Conservation (phyloP, 1,140 invertebrate species). For the Mercenaria mercenaria region DNA sequence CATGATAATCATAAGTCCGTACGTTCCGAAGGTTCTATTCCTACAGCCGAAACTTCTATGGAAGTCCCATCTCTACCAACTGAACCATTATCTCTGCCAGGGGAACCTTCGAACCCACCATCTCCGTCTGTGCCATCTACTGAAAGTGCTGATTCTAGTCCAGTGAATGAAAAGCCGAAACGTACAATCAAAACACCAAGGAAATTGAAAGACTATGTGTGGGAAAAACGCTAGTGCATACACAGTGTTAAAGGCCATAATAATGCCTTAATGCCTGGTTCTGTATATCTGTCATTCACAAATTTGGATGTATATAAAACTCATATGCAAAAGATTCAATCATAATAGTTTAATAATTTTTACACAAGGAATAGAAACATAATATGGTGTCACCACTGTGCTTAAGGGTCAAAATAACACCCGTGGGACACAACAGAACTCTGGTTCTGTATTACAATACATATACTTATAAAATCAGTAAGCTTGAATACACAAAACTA, state of each 20-base stretch:
- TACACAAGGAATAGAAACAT: too few species aligned
- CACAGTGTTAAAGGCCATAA: slow-evolving; percentile 14
- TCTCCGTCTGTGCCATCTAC: too few species aligned
- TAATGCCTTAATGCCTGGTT: too few species aligned
- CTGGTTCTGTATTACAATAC: too few species aligned
- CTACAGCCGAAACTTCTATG: not conserved
- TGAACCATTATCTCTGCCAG: not conserved
- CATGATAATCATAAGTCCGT: not conserved
- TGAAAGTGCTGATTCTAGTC: not conserved
- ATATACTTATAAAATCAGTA: too few species aligned
- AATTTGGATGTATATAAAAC: not conserved
- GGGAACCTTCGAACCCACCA: too few species aligned
- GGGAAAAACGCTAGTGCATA: not conserved
- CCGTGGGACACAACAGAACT: too few species aligned
- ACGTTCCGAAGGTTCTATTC: not conserved
- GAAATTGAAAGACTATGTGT: not conserved
- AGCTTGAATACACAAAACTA: too few species aligned
- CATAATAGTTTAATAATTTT: too few species aligned
- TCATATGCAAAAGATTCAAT: too few species aligned
- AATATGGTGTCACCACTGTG: too few species aligned
- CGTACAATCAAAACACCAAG: not conserved
- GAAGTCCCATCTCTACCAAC: not conserved
- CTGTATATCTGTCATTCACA: not conserved
- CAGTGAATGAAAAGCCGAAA: not conserved
- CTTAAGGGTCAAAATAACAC: too few species aligned